These are phyloP conservation scores for Drosophila fungiperda DNA, from an alignment of 2,888 invertebrate species.

Conservation along the genomic window DNA sequence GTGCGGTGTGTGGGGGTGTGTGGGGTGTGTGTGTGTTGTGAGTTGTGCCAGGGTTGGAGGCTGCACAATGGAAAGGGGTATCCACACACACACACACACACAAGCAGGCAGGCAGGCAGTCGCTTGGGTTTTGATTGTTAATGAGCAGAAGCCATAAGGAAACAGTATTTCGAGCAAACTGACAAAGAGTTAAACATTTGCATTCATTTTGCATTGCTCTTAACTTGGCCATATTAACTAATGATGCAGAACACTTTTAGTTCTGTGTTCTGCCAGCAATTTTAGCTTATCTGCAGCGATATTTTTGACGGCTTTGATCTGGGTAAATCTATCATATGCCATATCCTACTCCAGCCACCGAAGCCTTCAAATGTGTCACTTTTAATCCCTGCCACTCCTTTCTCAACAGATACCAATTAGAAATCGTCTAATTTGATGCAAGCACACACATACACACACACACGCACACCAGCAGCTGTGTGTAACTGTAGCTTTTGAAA, in stretches of 20 bases:
- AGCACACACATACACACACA: slow-evolving; percentile 37
- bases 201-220: background rate
- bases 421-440: slow-evolving; percentile 73
- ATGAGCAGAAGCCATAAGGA: slow-evolving; percentile 39
- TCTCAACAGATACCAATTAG: slow-evolving; percentile 68
- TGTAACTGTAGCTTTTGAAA: slow-evolving; percentile 58
- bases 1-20: slow-evolving; percentile 5
- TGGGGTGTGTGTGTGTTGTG: background rate
- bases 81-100: slow-evolving; percentile 15
- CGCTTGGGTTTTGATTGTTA: slow-evolving; percentile 45
- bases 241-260: background rate
- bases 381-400: slow-evolving; percentile 34
- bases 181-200: slow-evolving; percentile 7
- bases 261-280: background rate
- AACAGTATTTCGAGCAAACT: slow-evolving; percentile 16
- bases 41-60: background rate
- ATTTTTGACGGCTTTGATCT: slow-evolving; percentile 26
- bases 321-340: slow-evolving; percentile 24
- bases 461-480: slow-evolving; percentile 10
- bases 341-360: slow-evolving; percentile 2
- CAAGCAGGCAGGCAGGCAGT: background rate
- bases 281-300: background rate
- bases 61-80: slow-evolving; percentile 49
- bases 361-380: slow-evolving; percentile 31
- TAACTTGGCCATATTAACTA: background rate